Percentiles rank a stretch among this genome's conserved stretches.
These are phyloP conservation scores for Ephialtes manifestator DNA, from an alignment of 2,888 invertebrate genomes.

Conservation along the genomic window DNA sequence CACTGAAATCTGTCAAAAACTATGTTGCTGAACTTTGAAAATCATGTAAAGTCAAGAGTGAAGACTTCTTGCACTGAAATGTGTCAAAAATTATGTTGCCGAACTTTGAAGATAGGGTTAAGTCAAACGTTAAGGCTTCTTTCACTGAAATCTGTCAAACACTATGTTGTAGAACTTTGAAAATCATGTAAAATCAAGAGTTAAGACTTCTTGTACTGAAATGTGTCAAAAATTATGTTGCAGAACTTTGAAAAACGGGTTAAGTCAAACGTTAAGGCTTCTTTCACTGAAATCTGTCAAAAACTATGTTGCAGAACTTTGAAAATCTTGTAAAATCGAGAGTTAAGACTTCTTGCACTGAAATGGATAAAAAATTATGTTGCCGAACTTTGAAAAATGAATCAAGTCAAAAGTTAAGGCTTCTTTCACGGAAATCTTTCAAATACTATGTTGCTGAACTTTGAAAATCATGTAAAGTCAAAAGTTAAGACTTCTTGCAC, in stretches of 20 bases:
- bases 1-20: conserved; percentile 68
- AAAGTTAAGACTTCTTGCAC: conserved; percentile 64
- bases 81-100: conserved; percentile 51
- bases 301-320: neutral
- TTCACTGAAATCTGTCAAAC: no score
- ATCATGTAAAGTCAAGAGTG: neutral
- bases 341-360: no score
- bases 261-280: neutral
- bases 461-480: neutral
- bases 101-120: neutral
- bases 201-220: conserved; percentile 71
- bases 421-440: conserved; percentile 72
- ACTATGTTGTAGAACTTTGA: no score
- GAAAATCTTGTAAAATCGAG: neutral
- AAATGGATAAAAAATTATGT: no score
- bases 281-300: conserved; percentile 70
- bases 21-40: neutral
- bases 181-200: no score
- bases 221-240: conserved; percentile 58
- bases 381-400: no score
- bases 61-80: no score
- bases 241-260: neutral
- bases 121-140: neutral
- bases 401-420: no score
- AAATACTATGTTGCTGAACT: conserved; percentile 4